A percentile compares a stretch with the other conserved stretches of the same genome.
phyloP scores from a whole-genome alignment of 2,888 invertebrate species.

The Diabrotica balteata region DNA sequence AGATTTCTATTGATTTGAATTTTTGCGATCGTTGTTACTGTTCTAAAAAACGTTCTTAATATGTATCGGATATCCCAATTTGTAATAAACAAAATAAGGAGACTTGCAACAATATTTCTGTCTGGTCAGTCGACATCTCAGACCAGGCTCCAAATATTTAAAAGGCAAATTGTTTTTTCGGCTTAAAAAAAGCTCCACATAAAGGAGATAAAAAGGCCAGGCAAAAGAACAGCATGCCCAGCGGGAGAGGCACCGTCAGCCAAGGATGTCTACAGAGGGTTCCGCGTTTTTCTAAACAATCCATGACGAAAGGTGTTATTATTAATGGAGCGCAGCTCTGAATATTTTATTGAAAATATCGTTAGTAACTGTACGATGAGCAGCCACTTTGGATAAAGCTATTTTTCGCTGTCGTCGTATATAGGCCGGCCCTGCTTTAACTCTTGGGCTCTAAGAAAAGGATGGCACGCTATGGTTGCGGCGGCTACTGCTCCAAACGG shows the following conservation, averaged over 20 bases:
- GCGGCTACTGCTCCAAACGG: slow-evolving; percentile 16
- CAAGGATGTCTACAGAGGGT: slow-evolving; percentile 16
- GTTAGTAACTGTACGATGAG: background rate
- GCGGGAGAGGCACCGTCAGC: slow-evolving; percentile 1
- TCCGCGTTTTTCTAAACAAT: slow-evolving; percentile 1
- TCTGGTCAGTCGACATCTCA: slow-evolving; percentile 9
- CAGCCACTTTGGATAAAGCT: slow-evolving; percentile 7
- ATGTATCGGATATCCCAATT: slow-evolving; percentile 15
- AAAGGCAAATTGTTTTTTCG: slow-evolving; percentile 2
- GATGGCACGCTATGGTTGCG: slow-evolving; percentile 4
- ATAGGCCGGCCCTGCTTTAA: slow-evolving; percentile 9
- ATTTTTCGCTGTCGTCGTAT: slow-evolving; percentile 14
- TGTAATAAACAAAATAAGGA: slow-evolving; percentile 14
- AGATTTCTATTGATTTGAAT: too few species aligned
- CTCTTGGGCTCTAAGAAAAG: slow-evolving; percentile 18
- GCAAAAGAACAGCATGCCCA: slow-evolving; percentile 4
- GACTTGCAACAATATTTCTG: slow-evolving; percentile 2
- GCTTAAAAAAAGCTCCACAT: slow-evolving; percentile 9
- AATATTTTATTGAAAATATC: slow-evolving; percentile 12
- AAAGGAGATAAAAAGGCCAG: slow-evolving; percentile 15
- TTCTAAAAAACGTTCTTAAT: too few species aligned
- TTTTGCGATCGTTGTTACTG: background rate
- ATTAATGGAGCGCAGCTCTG: slow-evolving; percentile 11
- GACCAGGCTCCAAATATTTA: slow-evolving; percentile 10
- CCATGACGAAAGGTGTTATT: slow-evolving; percentile 9